phyloP scores from a whole-genome alignment of 2,888 invertebrate genomes.

The Volucella inanis region DNA sequence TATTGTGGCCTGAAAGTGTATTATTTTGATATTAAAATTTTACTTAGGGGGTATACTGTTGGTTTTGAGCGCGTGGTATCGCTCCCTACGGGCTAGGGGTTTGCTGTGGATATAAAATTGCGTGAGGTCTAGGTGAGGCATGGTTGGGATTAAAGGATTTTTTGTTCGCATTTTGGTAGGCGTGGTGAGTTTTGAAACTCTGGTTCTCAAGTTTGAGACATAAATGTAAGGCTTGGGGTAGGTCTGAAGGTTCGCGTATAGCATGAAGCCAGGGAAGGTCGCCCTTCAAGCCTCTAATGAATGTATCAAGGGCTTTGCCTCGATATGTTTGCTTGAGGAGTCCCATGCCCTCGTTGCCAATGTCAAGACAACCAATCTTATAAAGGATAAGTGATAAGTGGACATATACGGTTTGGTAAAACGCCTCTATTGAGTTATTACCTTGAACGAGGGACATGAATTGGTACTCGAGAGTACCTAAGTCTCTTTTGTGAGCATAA shows the following conservation, averaged over 20 bases:
- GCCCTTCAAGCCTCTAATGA: slow-evolving; percentile 11
- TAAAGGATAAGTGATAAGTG: slow-evolving; percentile 2
- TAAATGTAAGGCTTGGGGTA: slow-evolving; percentile 7
- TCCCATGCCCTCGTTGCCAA: background rate
- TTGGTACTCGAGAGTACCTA: background rate
- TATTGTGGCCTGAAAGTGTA: too few relatives aligned
- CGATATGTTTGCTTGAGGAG: slow-evolving; percentile 7
- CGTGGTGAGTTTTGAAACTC: background rate
- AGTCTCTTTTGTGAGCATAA: slow-evolving; percentile 14
- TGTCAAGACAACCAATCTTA: background rate
- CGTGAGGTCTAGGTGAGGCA: too few relatives aligned
- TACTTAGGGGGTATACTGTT: too few relatives aligned
- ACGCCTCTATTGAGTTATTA: background rate
- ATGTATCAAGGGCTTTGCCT: slow-evolving; percentile 23
- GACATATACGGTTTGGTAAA: slow-evolving; percentile 17
- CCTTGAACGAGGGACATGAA: slow-evolving; percentile 14
- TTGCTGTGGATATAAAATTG: too few relatives aligned
- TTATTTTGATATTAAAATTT: too few relatives aligned
- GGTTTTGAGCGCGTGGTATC: too few relatives aligned
- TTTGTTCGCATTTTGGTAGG: background rate
- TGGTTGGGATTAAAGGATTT: background rate
- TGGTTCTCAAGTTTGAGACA: background rate
- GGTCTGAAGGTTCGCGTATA: background rate
- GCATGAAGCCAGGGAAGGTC: slow-evolving; percentile 7
- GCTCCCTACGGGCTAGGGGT: too few relatives aligned